Evolutionary conservation across 2,888 invertebrate species (phyloP), one percentile per base, ranked within the genome.

Genomic region (Lasioglossum zephyrum): DNA sequence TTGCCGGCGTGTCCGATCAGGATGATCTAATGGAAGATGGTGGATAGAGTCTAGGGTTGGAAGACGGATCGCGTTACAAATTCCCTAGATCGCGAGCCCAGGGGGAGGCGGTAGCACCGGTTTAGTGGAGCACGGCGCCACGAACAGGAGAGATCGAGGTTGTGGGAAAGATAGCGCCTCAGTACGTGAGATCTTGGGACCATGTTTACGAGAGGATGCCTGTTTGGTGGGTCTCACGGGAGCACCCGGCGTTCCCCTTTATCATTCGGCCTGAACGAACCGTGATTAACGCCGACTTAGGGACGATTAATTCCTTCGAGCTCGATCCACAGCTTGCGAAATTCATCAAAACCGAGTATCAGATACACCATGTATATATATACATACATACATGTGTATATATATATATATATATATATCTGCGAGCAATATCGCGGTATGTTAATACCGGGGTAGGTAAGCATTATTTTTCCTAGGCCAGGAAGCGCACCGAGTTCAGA

Each of bases 121-220:
- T 94, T 93, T 93, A 66, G 47, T 92, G 92, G 89, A 92, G 63
- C 70, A 63, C 77, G 70, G 63, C 53, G 73, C 70, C 84, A 84
- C 73, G 79, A 82, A 79, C 11, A 22, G 79, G 79, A 76, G 79
- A 83, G 72, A 86, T 88, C 88, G 93, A 93, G 94, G 93, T 94
- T 94, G 94, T 94, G 94, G 94, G 94, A 94, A 90, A 94, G 93
- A 92, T 93, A 92, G 89, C 88, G 87, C 75, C 84, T 79, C 1
- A 76, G 77, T 88, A 83, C 82, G 87, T 76, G 88, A 88, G 85
- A 84, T 89, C 88, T 81, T 79, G 76, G 82, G 73, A 41, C 72
- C 73, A 79, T 85, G 78, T 85, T 89, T 86, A 89, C 81, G 47
- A 69, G 87, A 85, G 87, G 82, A 85, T 87, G 82, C 73, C 76